A percentile compares a stretch with the other conserved stretches of the same genome.
Evolutionary conservation across 1,140 invertebrate species (phyloP).

Genomic region (Leptonema lineaticorne): DNA sequence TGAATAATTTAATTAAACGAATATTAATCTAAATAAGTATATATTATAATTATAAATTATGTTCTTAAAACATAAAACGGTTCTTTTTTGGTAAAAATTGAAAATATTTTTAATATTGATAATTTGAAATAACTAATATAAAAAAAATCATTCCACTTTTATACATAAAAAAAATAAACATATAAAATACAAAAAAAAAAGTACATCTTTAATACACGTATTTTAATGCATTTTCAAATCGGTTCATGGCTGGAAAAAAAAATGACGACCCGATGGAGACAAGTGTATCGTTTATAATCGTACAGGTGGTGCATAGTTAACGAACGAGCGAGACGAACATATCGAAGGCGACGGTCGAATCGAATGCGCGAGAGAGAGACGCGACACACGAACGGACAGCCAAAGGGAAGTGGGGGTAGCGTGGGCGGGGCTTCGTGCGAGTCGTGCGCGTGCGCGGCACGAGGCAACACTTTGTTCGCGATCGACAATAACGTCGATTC

Average conservation of each 20-base stretch:
- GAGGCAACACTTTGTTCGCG: constrained; percentile 19
- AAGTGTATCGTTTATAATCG: constrained; percentile 37
- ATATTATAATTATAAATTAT: too few species aligned
- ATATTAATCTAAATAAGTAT: too few species aligned
- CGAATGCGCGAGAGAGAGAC: constrained; percentile 2
- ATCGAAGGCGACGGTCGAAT: neutral
- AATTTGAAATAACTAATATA: too few species aligned
- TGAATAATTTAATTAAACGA: too few species aligned
- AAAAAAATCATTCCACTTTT: too few species aligned
- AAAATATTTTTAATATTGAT: too few species aligned
- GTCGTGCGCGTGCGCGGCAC: constrained; percentile 38
- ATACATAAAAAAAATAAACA: too few species aligned
- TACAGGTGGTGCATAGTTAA: constrained; percentile 37
- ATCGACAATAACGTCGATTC: neutral
- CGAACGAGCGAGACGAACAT: constrained; percentile 2
- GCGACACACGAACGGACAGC: constrained; percentile 18
- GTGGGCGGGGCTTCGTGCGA: constrained; percentile 32
- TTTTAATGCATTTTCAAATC: too few species aligned
- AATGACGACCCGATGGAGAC: constrained; percentile 27
- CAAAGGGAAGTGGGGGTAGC: constrained; percentile 11
- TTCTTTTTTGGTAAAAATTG: too few species aligned
- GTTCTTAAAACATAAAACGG: too few species aligned
- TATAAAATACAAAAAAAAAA: too few species aligned
- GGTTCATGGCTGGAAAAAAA: constrained; percentile 29
- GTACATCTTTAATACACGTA: too few species aligned